Evolutionary conservation across 2,797 vertebrate genomes (phyloP).

Genomic region (Sitta carolinensis): DNA sequence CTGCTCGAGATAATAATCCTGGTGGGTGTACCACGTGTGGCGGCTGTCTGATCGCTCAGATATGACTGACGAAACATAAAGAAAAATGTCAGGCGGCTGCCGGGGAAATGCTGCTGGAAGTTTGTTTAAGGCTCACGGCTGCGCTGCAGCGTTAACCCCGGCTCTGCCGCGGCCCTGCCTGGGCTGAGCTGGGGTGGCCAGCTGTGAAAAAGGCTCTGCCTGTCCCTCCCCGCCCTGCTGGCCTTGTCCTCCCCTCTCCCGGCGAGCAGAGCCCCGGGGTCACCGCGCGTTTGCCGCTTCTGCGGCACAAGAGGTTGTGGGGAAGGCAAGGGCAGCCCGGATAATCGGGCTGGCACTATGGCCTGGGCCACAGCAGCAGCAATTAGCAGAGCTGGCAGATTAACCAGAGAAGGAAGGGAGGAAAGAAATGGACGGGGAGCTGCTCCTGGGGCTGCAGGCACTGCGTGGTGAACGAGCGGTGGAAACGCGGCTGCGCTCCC

Average conservation of each 20-base stretch:
- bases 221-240: neutral
- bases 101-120: conserved; percentile 85
- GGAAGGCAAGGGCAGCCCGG: no score
- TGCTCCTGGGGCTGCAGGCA: no score
- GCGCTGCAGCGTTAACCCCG: conserved; percentile 72
- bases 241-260: conserved; percentile 15
- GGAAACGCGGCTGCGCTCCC: no score
- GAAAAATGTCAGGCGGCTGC: conserved; percentile 90
- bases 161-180: neutral
- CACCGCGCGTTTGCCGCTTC: neutral
- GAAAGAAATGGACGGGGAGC: no score
- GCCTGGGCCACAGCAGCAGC: no score
- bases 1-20: conserved; percentile 95
- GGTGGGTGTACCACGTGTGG: conserved; percentile 83
- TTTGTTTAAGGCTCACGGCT: conserved; percentile 89
- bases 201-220: neutral
- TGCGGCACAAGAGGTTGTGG: no score
- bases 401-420: no score
- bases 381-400: no score
- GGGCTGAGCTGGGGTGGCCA: neutral
- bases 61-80: conserved; percentile 85
- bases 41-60: conserved; percentile 93
- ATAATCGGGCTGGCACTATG: no score
- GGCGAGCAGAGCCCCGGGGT: neutral
- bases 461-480: no score